Conservation (phyloP, 2,113 vertebrate genomes). For the Serinus canaria region DNA sequence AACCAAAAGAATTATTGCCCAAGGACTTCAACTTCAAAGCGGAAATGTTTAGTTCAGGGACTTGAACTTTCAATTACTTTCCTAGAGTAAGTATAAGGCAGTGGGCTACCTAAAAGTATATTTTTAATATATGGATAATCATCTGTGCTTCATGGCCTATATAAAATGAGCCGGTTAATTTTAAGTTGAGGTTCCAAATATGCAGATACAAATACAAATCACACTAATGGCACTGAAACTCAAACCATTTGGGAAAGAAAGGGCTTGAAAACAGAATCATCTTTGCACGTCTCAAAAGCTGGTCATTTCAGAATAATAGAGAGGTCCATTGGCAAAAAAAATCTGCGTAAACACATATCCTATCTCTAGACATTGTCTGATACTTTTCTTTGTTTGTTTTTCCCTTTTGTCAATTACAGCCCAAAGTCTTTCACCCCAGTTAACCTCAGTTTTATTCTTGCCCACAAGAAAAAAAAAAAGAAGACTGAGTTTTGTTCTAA, state of each 20-base stretch:
- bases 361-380: not conserved
- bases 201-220: not conserved
- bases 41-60: not conserved
- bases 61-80: not conserved
- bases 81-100: not conserved
- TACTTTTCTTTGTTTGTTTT: not conserved
- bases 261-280: not conserved
- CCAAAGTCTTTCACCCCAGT: not conserved
- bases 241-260: not conserved
- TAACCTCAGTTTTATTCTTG: not conserved
- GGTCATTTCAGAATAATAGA: not conserved
- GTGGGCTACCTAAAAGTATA: not conserved
- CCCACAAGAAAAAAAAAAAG: not conserved
- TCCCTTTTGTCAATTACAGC: not conserved
- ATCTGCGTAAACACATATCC: not conserved
- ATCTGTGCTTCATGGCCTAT: not conserved
- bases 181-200: not conserved
- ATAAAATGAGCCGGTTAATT: not conserved
- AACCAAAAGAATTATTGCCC: not conserved
- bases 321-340: not conserved
- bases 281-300: not conserved
- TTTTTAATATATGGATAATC: not conserved
- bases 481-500: not conserved
- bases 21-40: conserved; percentile 17
- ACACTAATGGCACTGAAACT: not conserved